Evolutionary conservation across 2,797 vertebrate genomes (phyloP), one percentile per base, ranked within the genome.

Genomic region (Brachyalestes nurse): DNA sequence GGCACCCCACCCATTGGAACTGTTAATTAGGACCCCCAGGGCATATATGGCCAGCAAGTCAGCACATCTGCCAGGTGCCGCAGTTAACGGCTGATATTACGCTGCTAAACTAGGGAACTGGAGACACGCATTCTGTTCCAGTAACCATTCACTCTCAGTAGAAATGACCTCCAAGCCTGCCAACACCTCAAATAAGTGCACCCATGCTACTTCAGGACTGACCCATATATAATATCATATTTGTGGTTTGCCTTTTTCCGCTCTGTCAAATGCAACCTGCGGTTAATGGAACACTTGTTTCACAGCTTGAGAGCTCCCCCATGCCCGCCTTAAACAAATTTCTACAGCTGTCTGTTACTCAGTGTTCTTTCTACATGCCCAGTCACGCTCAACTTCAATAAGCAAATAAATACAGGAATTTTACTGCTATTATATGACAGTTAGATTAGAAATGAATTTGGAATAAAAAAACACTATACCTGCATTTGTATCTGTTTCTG

Each of bases 201-300:
- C 53, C 42, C 42, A 61, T 47, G 57, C 21, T 23, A 21, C 55
- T 55, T 25, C 66, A 57, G 78, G 3, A 51, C 13, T 51, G 47
- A 51, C 67, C 69, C 25, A 60, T 69, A 38, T 76, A 66, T 72
- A 77, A 74, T 77, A 75, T 83, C 75, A 58, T 45, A 58, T 67
- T 45, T 67, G 21, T 67, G 57, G 34, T 57, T 64, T 71, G 25
- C 47, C 38, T 5, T 78, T 66, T 67, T 45, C 74, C 71, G 19
- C 38, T n/a, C 70, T 75, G 85, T 84, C 78, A 66, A 67, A 81
- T 81, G 42, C 64, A 69, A 75, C 21, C 62, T 87, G 77, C n/a
- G 80, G 62, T 85, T 82, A 53, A 77, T 72, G 84, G 69, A 78
- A 78, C 77, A 80, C 73, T 87, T 84, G 78, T 83, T 85, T 77